Percentiles rank a stretch among this genome's conserved stretches.
These are phyloP conservation scores for Dryococelus australis DNA, from an alignment of 2,888 invertebrate genomes.

Conservation along the genomic window DNA sequence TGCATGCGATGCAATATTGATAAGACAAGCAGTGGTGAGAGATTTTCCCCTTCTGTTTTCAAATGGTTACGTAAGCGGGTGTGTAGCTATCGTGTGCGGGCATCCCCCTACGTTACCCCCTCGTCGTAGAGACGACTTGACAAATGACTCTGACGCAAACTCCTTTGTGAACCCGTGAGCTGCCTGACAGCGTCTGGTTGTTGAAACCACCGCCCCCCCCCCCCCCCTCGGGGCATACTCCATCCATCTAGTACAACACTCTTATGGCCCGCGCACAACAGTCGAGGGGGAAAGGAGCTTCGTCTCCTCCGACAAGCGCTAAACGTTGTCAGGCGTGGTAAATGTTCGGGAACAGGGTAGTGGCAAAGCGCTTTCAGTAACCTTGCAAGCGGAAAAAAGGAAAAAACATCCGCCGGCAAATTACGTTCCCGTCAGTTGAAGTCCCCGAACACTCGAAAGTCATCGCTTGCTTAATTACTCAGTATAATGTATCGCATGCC, in stretches of 20 bases:
- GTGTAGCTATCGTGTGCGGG: not conserved
- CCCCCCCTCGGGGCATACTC: not conserved
- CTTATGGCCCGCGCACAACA: not conserved
- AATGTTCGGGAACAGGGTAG: not conserved
- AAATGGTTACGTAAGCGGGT: not conserved
- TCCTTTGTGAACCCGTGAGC: not conserved
- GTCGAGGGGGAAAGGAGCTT: not conserved
- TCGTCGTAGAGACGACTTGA: not conserved
- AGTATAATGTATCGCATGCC: too few species aligned
- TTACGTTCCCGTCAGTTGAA: not conserved
- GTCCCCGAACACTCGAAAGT: not conserved
- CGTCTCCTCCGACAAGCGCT: not conserved
- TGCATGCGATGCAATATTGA: not conserved
- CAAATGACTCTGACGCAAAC: not conserved
- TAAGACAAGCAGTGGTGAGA: not conserved
- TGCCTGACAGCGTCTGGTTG: not conserved
- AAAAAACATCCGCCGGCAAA: not conserved
- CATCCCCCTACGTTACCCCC: not conserved
- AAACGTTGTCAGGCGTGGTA: not conserved
- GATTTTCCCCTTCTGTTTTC: not conserved
- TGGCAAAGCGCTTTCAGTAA: not conserved
- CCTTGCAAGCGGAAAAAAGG: not conserved
- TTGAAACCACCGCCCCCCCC: not conserved
- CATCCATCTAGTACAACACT: too few species aligned
- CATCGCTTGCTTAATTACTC: not conserved